A percentile compares a stretch with the other conserved stretches of the same genome.
Evolutionary conservation across 2,797 vertebrate genomes (phyloP).

Genomic region (Poeciliopsis turneri): DNA sequence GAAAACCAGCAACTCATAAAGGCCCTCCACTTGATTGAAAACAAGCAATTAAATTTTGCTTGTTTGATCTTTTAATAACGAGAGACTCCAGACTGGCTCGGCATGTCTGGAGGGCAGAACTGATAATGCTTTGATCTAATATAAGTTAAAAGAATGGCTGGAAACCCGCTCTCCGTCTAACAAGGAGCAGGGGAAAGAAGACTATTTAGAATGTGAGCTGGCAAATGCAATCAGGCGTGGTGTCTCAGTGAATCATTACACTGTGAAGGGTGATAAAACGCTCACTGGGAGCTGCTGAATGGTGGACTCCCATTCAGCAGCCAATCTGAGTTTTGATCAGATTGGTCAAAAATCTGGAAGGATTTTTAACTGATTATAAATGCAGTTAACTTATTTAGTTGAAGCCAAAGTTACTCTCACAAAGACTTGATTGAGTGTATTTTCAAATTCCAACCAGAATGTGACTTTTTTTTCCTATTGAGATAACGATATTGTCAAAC

Average conservation of each 20-base stretch:
- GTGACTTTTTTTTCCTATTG: neutral
- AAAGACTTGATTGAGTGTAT: neutral
- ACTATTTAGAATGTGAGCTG: constrained; percentile 53
- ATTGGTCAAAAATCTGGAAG: neutral
- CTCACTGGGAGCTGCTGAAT: constrained; percentile 70
- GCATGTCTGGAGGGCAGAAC: constrained; percentile 49
- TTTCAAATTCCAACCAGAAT: neutral
- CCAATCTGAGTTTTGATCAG: constrained; percentile 40
- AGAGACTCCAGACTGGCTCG: constrained; percentile 19
- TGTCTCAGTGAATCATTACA: constrained; percentile 76
- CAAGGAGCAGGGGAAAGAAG: constrained; percentile 49
- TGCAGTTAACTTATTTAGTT: neutral
- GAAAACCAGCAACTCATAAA: neutral
- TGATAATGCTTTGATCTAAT: constrained; percentile 62
- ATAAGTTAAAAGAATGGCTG: constrained; percentile 53
- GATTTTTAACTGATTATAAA: no score
- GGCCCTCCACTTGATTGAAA: constrained; percentile 1
- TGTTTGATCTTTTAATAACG: constrained; percentile 35
- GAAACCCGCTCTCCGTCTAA: constrained; percentile 46
- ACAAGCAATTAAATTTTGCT: constrained; percentile 1
- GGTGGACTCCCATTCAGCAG: neutral
- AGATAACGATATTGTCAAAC: neutral
- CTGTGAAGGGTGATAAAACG: constrained; percentile 65
- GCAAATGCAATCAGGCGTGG: constrained; percentile 63
- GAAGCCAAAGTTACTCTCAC: neutral